These are phyloP conservation scores for Clarias fuscus DNA, from an alignment of 2,797 vertebrate species.

Conservation along the genomic window DNA sequence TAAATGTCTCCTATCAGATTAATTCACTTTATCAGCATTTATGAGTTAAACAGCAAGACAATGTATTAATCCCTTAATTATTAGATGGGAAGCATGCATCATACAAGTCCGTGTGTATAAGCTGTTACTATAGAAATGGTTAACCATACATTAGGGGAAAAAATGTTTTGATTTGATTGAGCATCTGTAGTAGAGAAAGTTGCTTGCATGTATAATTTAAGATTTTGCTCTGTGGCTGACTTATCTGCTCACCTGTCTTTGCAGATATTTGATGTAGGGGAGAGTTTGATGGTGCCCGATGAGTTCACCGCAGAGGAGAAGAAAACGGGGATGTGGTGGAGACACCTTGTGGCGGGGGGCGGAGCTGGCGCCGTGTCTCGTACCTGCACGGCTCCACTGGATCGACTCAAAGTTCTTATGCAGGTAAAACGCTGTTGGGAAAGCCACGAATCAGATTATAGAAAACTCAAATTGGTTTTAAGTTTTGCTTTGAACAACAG, in stretches of 20 bases:
- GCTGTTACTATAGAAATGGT: background rate
- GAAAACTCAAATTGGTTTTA: background rate
- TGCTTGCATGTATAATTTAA: too few species aligned
- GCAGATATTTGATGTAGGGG: constrained; percentile 96
- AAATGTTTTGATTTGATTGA: background rate
- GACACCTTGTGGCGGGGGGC: constrained; percentile 93
- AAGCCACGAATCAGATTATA: background rate
- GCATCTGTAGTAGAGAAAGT: background rate
- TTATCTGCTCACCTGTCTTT: background rate
- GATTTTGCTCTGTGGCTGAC: background rate
- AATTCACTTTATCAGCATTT: background rate
- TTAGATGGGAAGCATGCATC: background rate
- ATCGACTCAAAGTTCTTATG: constrained; percentile 96
- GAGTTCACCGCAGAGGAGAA: constrained; percentile 96
- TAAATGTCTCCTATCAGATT: background rate
- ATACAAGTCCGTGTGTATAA: background rate
- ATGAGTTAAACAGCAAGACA: background rate
- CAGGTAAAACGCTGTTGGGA: constrained; percentile 76
- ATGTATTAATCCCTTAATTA: too few species aligned
- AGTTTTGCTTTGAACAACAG: background rate
- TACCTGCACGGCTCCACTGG: constrained; percentile 93
- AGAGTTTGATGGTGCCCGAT: constrained; percentile 91
- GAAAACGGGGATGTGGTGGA: constrained; percentile 95
- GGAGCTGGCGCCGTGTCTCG: constrained; percentile 92
- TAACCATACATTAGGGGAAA: background rate